Conservation (phyloP, 2,113 vertebrate species). For the Microtus pennsylvanicus region DNA sequence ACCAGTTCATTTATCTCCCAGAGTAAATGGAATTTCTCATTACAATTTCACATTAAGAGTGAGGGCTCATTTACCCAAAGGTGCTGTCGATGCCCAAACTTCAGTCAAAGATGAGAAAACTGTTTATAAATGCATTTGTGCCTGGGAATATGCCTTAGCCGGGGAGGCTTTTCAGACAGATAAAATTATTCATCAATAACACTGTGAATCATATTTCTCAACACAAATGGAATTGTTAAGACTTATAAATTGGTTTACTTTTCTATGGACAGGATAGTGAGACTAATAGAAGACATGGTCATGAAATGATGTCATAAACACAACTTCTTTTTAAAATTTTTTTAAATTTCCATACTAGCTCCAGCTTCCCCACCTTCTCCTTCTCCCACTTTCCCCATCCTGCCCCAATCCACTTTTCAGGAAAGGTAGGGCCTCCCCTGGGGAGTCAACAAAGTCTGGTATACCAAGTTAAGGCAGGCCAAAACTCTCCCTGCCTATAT, state of each 20-base stretch:
- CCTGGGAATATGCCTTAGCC: background rate
- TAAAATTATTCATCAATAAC: background rate
- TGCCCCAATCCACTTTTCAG: no score
- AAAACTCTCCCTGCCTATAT: no score
- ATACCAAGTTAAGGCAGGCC: no score
- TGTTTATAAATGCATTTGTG: background rate
- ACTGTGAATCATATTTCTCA: background rate
- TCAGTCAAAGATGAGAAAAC: background rate
- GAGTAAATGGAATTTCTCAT: conserved; percentile 39
- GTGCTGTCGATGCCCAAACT: background rate
- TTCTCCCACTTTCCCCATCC: no score
- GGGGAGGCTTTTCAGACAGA: background rate
- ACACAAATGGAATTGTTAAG: background rate
- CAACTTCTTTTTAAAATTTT: no score
- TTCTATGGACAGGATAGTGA: background rate
- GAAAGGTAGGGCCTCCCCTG: no score
- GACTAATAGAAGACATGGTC: background rate
- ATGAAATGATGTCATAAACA: background rate
- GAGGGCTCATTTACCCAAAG: background rate
- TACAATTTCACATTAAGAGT: background rate
- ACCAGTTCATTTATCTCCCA: background rate
- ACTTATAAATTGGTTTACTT: background rate
- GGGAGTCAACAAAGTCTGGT: no score
- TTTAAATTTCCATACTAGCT: no score
- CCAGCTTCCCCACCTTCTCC: no score